Percentiles rank a stretch among this genome's conserved stretches.
phyloP scores from a whole-genome alignment of 2,797 vertebrate genomes.

The Rhadinocentrus ornatus region DNA sequence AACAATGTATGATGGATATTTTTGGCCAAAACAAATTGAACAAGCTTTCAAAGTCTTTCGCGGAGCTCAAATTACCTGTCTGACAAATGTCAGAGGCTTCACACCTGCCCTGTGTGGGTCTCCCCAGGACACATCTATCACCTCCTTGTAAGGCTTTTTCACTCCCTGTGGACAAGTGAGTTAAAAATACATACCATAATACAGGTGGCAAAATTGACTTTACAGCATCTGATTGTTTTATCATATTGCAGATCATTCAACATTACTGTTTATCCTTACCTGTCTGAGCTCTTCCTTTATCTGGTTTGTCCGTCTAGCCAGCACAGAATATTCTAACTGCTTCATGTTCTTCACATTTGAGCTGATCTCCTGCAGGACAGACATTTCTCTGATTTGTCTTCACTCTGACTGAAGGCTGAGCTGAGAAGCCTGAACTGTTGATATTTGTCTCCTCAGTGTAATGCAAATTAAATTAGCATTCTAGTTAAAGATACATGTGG shows the following conservation, averaged over 20 bases:
- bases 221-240: not conserved
- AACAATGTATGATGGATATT: not conserved
- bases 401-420: not conserved
- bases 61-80: conserved; percentile 75
- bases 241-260: not conserved
- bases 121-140: conserved; percentile 69
- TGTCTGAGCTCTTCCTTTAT: conserved; percentile 69
- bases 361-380: conserved; percentile 42
- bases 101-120: conserved; percentile 72
- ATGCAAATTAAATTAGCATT: not conserved
- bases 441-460: not conserved
- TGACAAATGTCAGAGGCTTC: conserved; percentile 79
- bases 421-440: not conserved
- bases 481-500: not conserved
- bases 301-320: conserved; percentile 36
- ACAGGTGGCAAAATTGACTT: not conserved
- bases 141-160: conserved; percentile 63
- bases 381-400: conserved; percentile 38
- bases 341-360: conserved; percentile 34
- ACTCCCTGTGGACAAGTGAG: conserved; percentile 59
- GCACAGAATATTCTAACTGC: conserved; percentile 2
- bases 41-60: not conserved
- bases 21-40: not conserved
- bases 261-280: conserved; percentile 46
- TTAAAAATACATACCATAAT: conserved; percentile 1